phyloP scores from a whole-genome alignment of 2,888 invertebrate genomes.

The Tenthredo livida region DNA sequence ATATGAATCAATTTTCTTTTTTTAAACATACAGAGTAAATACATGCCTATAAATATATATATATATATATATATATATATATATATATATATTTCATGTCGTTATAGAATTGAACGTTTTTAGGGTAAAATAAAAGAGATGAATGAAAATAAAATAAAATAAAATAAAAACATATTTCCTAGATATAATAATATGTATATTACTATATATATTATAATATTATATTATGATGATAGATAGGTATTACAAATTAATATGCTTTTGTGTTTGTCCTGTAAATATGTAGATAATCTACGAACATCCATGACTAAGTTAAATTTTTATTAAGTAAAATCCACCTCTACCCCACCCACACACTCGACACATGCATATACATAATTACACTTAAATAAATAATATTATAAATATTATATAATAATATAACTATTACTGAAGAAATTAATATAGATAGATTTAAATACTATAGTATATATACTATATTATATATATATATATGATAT shows the following conservation, averaged over 20 bases:
- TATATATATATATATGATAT: too few relatives aligned
- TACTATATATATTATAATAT: conserved; percentile 1
- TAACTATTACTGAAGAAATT: background rate
- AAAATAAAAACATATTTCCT: background rate
- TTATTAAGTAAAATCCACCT: background rate
- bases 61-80: too few relatives aligned
- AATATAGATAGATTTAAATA: background rate
- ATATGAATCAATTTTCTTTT: background rate
- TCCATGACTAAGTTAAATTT: background rate
- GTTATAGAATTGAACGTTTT: background rate
- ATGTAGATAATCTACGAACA: conserved; percentile 71
- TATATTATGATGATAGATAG: background rate
- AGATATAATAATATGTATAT: background rate
- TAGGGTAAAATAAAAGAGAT: background rate
- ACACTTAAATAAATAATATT: background rate
- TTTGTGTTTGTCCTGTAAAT: conserved; percentile 72
- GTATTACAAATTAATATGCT: conserved; percentile 61
- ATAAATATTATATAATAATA: background rate
- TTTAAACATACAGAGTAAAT: background rate
- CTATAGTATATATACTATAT: too few relatives aligned
- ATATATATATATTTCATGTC: background rate
- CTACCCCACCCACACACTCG: background rate
- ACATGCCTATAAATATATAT: too few relatives aligned
- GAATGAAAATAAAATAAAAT: background rate
- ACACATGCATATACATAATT: conserved; percentile 54